phyloP scores from a whole-genome alignment of 2,113 vertebrate species.

The Etheostoma cragini region DNA sequence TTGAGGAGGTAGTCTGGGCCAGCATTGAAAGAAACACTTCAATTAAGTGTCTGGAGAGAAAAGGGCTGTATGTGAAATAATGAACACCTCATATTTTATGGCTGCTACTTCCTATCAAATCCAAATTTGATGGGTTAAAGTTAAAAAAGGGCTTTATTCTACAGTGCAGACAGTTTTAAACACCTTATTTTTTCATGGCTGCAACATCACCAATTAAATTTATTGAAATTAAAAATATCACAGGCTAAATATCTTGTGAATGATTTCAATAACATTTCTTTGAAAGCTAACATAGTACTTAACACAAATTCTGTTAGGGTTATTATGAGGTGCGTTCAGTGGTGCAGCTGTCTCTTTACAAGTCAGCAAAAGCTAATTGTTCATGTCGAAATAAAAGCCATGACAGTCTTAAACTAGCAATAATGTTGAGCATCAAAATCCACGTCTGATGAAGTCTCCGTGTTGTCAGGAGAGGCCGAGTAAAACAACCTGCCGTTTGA shows the following conservation, averaged over 20 bases:
- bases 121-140: no score
- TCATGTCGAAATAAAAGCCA: not conserved
- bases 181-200: no score
- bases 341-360: not conserved
- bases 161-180: no score
- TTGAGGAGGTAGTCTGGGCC: not conserved
- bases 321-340: not conserved
- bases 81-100: no score
- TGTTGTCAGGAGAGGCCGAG: conserved; percentile 15
- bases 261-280: not conserved
- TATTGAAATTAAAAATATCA: no score
- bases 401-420: not conserved
- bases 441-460: not conserved
- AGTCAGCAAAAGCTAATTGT: not conserved
- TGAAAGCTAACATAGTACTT: not conserved
- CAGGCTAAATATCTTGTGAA: no score
- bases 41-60: not conserved
- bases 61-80: no score
- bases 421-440: not conserved
- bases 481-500: conserved; percentile 64
- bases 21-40: not conserved
- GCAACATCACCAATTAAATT: no score
- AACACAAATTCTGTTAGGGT: not conserved
- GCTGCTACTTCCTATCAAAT: no score
- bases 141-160: no score